phyloP scores from a whole-genome alignment of 1,140 invertebrate genomes.

The Drosophila carrolli region DNA sequence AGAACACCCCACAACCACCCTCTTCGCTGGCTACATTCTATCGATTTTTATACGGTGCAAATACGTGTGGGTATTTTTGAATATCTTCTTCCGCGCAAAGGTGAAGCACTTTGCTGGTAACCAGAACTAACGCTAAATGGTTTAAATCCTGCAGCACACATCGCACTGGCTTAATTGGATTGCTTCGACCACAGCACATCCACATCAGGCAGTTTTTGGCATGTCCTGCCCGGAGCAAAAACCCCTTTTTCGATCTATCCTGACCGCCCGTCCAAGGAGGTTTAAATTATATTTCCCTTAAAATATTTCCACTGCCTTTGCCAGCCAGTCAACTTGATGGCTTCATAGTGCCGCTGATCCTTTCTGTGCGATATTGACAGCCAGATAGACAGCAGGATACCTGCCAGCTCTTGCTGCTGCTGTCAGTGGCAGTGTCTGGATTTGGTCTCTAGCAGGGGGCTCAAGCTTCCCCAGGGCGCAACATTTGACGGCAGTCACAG shows the following conservation, averaged over 20 bases:
- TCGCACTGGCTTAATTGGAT: conserved; percentile 63
- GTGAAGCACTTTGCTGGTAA: conserved; percentile 24
- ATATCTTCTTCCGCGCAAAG: conserved; percentile 25
- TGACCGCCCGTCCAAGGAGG: conserved; percentile 27
- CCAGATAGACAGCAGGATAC: conserved; percentile 67
- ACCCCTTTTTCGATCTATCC: conserved; percentile 7
- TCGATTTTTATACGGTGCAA: conserved; percentile 63
- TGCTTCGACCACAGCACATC: conserved; percentile 44
- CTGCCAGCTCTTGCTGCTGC: conserved; percentile 19
- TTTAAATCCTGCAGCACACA: conserved; percentile 20
- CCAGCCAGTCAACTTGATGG: conserved; percentile 27
- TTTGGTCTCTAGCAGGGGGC: conserved; percentile 12
- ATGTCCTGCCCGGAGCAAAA: conserved; percentile 22
- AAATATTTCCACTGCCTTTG: conserved; percentile 50
- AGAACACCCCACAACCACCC: conserved; percentile 4
- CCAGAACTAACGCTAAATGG: conserved; percentile 50
- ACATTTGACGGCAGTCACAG: conserved; percentile 41
- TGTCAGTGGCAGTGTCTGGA: conserved; percentile 39
- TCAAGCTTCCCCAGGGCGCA: conserved; percentile 31
- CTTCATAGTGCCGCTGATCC: conserved; percentile 50
- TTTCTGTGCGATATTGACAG: conserved; percentile 72
- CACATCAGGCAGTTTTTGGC: conserved; percentile 18
- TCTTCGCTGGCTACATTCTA: conserved; percentile 63
- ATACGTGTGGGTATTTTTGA: conserved; percentile 39
- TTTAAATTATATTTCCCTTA: conserved; percentile 67